These are phyloP conservation scores for Gopherus flavomarginatus DNA, from an alignment of 2,113 vertebrate species.

Conservation along the genomic window DNA sequence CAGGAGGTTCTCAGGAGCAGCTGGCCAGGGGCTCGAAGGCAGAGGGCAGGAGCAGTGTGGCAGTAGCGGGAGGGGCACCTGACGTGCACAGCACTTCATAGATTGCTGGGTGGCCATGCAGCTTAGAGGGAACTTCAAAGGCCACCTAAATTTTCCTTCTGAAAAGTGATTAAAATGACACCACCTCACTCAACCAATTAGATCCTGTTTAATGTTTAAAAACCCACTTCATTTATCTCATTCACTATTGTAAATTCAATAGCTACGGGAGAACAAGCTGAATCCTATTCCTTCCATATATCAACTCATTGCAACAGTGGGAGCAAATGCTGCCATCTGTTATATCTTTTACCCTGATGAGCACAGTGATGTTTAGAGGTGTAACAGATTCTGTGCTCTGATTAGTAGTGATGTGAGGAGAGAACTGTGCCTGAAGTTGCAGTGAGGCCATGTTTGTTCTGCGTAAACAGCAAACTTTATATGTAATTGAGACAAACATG, in stretches of 20 bases:
- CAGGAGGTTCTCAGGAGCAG: too few species aligned
- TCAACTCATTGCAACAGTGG: neutral
- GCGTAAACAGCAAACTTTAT: neutral
- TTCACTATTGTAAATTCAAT: neutral
- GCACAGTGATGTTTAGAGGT: neutral
- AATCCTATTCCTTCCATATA: neutral
- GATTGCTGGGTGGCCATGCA: too few species aligned
- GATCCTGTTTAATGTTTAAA: neutral
- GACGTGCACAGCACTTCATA: too few species aligned
- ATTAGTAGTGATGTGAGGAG: neutral
- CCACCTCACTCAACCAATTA: neutral
- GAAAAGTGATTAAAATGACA: conserved; percentile 8
- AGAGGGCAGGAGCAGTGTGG: too few species aligned
- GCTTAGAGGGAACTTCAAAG: too few species aligned
- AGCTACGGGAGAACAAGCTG: neutral
- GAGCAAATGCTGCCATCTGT: neutral
- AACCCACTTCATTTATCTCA: neutral
- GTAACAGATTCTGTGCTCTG: neutral
- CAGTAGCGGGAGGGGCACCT: too few species aligned
- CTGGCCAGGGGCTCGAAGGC: too few species aligned
- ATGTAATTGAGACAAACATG: neutral
- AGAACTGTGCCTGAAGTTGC: neutral
- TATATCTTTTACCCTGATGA: neutral
- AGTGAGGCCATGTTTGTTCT: neutral
- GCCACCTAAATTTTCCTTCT: conserved; percentile 1